phyloP scores from a whole-genome alignment of 2,797 vertebrate species.

The Urosaurus nigricauda region DNA sequence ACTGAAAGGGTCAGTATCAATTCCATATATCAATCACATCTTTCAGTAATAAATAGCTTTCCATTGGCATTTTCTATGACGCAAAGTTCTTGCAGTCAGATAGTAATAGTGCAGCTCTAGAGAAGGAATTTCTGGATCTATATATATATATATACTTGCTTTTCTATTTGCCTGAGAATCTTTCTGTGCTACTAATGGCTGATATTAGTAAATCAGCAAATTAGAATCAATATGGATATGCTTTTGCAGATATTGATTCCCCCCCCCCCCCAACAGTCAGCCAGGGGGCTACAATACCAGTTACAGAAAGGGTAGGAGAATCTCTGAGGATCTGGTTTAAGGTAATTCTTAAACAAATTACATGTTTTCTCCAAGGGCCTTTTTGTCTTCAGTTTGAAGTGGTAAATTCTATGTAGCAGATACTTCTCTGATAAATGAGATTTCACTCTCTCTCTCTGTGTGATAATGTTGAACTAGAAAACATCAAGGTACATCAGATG shows the following conservation, averaged over 20 bases:
- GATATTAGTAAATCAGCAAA: conserved; percentile 72
- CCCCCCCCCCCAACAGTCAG: conserved; percentile 52
- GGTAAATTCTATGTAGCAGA: conserved; percentile 42
- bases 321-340: conserved; percentile 57
- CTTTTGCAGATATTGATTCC: conserved; percentile 70
- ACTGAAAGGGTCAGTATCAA: not conserved
- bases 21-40: not conserved
- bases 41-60: not conserved
- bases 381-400: conserved; percentile 48
- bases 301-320: conserved; percentile 58
- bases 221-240: conserved; percentile 71
- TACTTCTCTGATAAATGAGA: conserved; percentile 28
- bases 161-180: conserved; percentile 61
- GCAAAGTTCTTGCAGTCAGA: conserved; percentile 5
- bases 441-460: not conserved
- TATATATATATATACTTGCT: conserved; percentile 48
- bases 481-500: conserved; percentile 10
- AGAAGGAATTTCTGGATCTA: conserved; percentile 53
- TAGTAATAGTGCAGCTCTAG: conserved; percentile 23
- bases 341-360: conserved; percentile 58
- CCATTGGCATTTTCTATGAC: not conserved
- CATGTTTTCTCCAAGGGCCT: conserved; percentile 54
- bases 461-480: conserved; percentile 4
- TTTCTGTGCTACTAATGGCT: conserved; percentile 51
- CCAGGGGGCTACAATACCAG: conserved; percentile 64